Evolutionary conservation across 2,113 vertebrate genomes (phyloP), one percentile per base, ranked within the genome.

Genomic region (Sinocyclocheilus anophthalmus): DNA sequence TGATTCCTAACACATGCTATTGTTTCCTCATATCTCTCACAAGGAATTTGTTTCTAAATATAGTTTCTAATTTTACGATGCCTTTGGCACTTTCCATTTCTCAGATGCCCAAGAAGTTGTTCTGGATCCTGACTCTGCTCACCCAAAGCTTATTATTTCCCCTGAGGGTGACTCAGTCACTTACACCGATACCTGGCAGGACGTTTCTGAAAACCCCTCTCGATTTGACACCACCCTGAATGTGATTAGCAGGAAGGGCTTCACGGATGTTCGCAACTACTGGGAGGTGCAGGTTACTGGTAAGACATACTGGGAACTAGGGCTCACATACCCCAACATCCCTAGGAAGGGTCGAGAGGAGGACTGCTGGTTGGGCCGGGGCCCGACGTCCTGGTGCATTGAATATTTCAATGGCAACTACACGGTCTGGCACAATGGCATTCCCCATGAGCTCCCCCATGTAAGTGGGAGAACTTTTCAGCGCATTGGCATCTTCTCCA

Each of bases 251-350:
- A 86, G 42, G 39, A 92, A 96, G 86, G 92, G 91, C 84, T 96
- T 96, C 67, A 90, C 91, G 0, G 90, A 91, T 0, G 95, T 95
- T 5, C 95, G 96, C 73, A 96, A 96, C 90, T 98, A 98, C 93
- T 97, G 96, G 96, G 97, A 97, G 88, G 94, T 97, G 53, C 93
- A 96, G 20, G 96, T 98, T 83, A 92, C 84, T 16, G 96, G 95
- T 48, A 98, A 98, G 90, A 96, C 96, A 0, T 96, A 96, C 91
- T 98, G 97, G 97, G 95, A 95, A 4, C 89, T 98, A 14, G 97
- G 97, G 0, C 88, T 97, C 87, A 96, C 96, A 13, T 94, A 95
- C 0, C 94, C 96, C 6, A 94, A 92, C 75, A 95, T 96, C 7
- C 86, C 90, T 18, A 95, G 97, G 30, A 97, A 96, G 48, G 96